Percentiles rank a stretch among this genome's conserved stretches.
Evolutionary conservation across 2,797 vertebrate genomes (phyloP).

Genomic region (Pangasius macronema): DNA sequence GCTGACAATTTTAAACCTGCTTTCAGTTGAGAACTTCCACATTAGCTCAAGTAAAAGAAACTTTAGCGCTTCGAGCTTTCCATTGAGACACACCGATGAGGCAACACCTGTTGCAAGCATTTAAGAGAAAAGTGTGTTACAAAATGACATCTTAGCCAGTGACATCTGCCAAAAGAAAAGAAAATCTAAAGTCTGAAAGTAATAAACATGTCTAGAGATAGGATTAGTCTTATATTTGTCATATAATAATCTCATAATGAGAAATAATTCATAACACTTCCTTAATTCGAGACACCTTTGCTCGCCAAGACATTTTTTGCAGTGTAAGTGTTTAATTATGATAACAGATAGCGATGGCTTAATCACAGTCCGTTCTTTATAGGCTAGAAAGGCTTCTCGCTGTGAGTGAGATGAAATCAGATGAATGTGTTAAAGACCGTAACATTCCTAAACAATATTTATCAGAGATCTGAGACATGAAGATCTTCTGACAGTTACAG

Average conservation of each 20-base stretch:
- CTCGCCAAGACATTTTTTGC: neutral
- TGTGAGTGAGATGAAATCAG: neutral
- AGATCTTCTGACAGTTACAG: neutral
- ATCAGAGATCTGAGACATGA: neutral
- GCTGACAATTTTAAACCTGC: neutral
- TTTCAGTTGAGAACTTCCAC: neutral
- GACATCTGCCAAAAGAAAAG: neutral
- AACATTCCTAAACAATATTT: neutral
- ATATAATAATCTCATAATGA: neutral
- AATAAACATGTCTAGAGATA: neutral
- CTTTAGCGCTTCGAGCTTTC: neutral
- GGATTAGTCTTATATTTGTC: neutral
- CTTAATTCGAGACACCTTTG: neutral
- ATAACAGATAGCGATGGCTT: neutral
- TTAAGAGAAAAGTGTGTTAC: neutral
- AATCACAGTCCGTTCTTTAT: neutral
- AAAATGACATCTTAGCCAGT: neutral
- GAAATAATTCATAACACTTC: neutral
- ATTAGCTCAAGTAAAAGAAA: neutral
- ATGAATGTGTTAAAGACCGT: neutral
- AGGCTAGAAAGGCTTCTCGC: neutral
- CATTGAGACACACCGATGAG: neutral
- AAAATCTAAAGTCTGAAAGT: neutral
- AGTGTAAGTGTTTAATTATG: neutral
- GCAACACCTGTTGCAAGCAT: slow-evolving; percentile 9